phyloP scores from a whole-genome alignment of 2,797 vertebrate species.

The Menidia menidia region DNA sequence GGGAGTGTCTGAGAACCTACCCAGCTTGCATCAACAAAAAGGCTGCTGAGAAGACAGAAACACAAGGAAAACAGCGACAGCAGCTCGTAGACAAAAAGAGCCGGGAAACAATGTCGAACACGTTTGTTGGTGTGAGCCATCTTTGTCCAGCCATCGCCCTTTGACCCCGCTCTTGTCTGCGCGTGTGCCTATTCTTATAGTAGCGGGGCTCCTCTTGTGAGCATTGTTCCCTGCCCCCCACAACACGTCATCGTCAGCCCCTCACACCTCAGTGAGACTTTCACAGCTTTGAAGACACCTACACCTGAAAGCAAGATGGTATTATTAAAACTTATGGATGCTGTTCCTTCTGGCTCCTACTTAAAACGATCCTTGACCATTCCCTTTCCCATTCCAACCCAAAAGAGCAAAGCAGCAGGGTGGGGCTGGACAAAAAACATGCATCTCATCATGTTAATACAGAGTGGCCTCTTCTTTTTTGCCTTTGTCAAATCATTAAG shows the following conservation, averaged over 20 bases:
- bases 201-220: conserved; percentile 53
- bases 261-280: conserved; percentile 42
- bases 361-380: conserved; percentile 46
- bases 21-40: conserved; percentile 72
- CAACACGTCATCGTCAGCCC: conserved; percentile 40
- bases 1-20: conserved; percentile 72
- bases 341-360: neutral
- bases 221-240: conserved; percentile 44
- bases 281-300: conserved; percentile 33
- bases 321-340: conserved; percentile 29
- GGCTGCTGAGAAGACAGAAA: conserved; percentile 80
- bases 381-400: conserved; percentile 64
- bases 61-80: conserved; percentile 45
- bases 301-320: conserved; percentile 37
- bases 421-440: conserved; percentile 35
- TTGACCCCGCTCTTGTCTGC: conserved; percentile 53
- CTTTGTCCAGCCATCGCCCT: conserved; percentile 51
- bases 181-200: conserved; percentile 23
- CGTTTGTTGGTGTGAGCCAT: conserved; percentile 23
- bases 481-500: conserved; percentile 33
- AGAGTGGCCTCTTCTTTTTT: conserved; percentile 29
- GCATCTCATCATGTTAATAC: conserved; percentile 36
- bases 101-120: conserved; percentile 32
- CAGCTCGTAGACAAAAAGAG: conserved; percentile 13
- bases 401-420: conserved; percentile 41